Conservation (phyloP, 1,140 invertebrate species). For the Steinernema khuongi region DNA sequence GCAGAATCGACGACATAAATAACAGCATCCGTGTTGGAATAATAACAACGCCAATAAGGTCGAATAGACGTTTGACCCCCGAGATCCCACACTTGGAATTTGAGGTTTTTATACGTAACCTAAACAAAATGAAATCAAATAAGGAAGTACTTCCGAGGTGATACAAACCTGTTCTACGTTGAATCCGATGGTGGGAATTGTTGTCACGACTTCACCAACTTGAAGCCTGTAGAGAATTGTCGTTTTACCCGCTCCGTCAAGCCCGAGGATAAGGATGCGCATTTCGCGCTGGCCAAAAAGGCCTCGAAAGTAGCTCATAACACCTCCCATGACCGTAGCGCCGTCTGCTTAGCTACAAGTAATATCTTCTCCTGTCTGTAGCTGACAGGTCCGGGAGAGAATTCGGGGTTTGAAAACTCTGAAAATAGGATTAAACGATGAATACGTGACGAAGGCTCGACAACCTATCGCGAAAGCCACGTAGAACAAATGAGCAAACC, state of each 20-base stretch:
- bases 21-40: slow-evolving; percentile 98
- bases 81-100: slow-evolving; percentile 91
- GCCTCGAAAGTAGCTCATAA: slow-evolving; percentile 53
- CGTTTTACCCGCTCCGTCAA: slow-evolving; percentile 96
- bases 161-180: slow-evolving; percentile 89
- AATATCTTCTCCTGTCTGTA: too few relatives aligned
- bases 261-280: slow-evolving; percentile 90
- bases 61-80: slow-evolving; percentile 94
- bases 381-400: too few relatives aligned
- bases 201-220: slow-evolving; percentile 98
- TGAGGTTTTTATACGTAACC: slow-evolving; percentile 75
- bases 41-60: slow-evolving; percentile 99
- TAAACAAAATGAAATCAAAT: neutral
- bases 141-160: neutral
- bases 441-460: too few relatives aligned
- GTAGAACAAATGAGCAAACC: too few relatives aligned
- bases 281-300: slow-evolving; percentile 74
- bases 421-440: too few relatives aligned
- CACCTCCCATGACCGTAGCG: slow-evolving; percentile 47
- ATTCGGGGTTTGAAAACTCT: too few relatives aligned
- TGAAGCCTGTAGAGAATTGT: slow-evolving; percentile 84
- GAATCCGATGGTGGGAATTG: slow-evolving; percentile 92
- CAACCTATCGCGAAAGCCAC: too few relatives aligned
- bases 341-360: too few relatives aligned
- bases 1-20: slow-evolving; percentile 99